Base-by-base conservation (phyloP, 2,113 vertebrate genomes). In the Alligator mississippiensis region DNA sequence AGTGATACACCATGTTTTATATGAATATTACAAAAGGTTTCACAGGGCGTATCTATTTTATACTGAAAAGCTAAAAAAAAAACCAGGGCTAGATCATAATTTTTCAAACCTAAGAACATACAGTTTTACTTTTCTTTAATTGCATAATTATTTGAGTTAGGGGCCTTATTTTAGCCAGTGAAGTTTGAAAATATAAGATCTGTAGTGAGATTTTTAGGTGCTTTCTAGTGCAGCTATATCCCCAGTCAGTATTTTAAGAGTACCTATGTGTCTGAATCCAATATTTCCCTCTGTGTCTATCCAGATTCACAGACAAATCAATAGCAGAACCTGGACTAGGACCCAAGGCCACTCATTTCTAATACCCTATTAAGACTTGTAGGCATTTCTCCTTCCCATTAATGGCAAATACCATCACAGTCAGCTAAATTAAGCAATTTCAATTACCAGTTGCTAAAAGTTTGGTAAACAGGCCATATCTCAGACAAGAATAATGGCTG, bases 351-450 rank as follows among this genome's bases (percentile, higher is more conserved):
- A 81, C 25, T 83, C 14, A 6, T 79, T 93, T 91, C 81, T 59
- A 77, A 18, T 64, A 59, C 90, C 27, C 11, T 72, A 15, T 24
- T 91, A 15, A 77, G 74, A 24, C 75, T 93, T 78, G 16, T 83
- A 75, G 66, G 34, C 4, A 87, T 18, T 89, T 60, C 87, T 89
- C 60, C 61, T 89, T 87, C 21, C 28, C 38, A 59, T 86, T 88
- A 86, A n/a, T 24, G 84, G 21, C 66, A 61, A 88, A 68, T 76
- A 57, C 57, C 25, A 21, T 86, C 72, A 13, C 16, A 60, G 72
- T 38, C 86, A n/a, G 55, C 72, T 88, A 82, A 89, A 83, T 2
- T 22, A 92, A 77, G 77, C 25, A 28, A 85, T 88, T 94, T 90
- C n/a, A 90, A 80, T 85, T 90, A 55, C 75, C 75, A 82, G 59